Percentiles rank a stretch among this genome's conserved stretches.
phyloP scores from a whole-genome alignment of 2,888 invertebrate species.

The Physocephala rufipes region DNA sequence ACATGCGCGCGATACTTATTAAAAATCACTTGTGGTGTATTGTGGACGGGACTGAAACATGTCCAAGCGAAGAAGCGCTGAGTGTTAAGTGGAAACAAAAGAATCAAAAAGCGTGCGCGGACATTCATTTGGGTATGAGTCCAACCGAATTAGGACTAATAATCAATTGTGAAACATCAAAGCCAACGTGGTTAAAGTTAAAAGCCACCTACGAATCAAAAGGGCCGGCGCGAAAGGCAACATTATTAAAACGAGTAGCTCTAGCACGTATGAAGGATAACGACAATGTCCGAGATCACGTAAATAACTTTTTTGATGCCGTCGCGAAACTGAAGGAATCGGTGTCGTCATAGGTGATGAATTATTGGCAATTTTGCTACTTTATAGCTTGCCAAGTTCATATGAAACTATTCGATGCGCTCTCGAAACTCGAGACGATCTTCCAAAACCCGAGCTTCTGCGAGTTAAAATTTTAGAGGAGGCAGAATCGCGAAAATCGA shows the following conservation, averaged over 20 bases:
- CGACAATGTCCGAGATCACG: not conserved
- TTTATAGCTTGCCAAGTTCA: too few species aligned
- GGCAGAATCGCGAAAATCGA: not conserved
- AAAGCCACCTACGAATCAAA: not conserved
- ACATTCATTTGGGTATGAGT: not conserved
- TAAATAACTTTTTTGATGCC: not conserved
- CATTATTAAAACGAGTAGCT: not conserved
- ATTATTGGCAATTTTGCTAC: not conserved
- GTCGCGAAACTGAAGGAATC: not conserved
- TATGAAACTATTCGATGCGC: not conserved
- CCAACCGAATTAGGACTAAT: not conserved
- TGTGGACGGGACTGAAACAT: not conserved
- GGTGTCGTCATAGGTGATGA: not conserved
- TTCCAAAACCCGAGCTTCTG: not conserved
- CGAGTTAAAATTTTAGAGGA: not conserved
- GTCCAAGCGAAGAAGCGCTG: not conserved
- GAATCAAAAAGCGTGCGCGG: not conserved
- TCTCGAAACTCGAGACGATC: not conserved
- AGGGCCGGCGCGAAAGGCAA: constrained; percentile 3
- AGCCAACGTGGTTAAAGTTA: not conserved
- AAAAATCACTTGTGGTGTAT: not conserved
- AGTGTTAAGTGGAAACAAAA: not conserved
- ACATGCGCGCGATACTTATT: not conserved
- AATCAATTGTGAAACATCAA: not conserved
- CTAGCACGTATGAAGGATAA: not conserved